Percentiles rank a stretch among this genome's conserved stretches.
Conservation (phyloP, 2,113 vertebrate species). For the Perccottus glenii region DNA sequence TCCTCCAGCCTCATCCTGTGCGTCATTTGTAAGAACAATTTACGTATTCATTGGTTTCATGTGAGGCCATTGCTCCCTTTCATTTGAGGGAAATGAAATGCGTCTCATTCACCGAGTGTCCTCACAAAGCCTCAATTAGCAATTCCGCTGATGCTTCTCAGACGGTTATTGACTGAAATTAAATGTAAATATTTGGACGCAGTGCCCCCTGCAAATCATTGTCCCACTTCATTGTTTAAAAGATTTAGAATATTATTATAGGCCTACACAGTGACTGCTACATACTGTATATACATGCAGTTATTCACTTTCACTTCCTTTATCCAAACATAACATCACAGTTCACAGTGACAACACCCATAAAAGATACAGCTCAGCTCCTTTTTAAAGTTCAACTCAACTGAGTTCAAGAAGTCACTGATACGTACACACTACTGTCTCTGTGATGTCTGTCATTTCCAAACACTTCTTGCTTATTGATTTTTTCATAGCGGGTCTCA, state of each 20-base stretch:
- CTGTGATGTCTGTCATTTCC: not conserved
- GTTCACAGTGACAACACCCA: not conserved
- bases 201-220: no score
- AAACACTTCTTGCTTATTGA: conserved; percentile 4
- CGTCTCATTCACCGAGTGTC: not conserved
- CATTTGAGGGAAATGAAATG: not conserved
- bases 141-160: not conserved
- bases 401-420: no score
- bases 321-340: not conserved
- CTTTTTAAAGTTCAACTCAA: no score
- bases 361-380: not conserved
- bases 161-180: not conserved
- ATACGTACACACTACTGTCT: no score
- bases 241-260: no score
- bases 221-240: no score
- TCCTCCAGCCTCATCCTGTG: not conserved
- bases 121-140: conserved; percentile 10
- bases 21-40: not conserved
- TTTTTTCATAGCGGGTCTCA: conserved; percentile 27
- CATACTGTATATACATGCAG: no score
- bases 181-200: not conserved
- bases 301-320: not conserved
- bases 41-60: not conserved
- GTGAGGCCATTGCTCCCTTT: not conserved
- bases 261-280: no score